phyloP scores from a whole-genome alignment of 2,797 vertebrate species.

The Neosilurus mollespiculum region DNA sequence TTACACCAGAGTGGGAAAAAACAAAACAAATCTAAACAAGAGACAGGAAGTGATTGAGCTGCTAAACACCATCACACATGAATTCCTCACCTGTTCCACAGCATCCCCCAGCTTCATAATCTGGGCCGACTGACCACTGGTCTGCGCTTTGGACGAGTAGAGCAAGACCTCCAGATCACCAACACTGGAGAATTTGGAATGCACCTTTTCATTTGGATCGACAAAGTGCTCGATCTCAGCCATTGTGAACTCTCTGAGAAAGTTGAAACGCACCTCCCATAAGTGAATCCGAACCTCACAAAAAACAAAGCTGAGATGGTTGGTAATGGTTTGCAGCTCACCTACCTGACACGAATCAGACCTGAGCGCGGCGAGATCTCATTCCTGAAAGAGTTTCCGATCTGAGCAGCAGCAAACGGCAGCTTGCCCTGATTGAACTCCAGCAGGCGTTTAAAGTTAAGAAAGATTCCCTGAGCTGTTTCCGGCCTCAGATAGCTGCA shows the following conservation, averaged over 20 bases:
- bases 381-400: slow-evolving; percentile 97
- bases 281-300: neutral
- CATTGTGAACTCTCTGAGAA: slow-evolving; percentile 95
- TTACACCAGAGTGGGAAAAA: neutral
- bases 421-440: slow-evolving; percentile 99
- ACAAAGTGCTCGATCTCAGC: slow-evolving; percentile 99
- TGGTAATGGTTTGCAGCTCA: neutral
- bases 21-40: neutral
- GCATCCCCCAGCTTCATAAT: slow-evolving; percentile 91
- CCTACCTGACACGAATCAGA: slow-evolving; percentile 94
- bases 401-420: slow-evolving; percentile 97
- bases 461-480: slow-evolving; percentile 99
- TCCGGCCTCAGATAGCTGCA: slow-evolving; percentile 95
- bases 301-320: neutral
- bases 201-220: slow-evolving; percentile 91
- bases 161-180: slow-evolving; percentile 85
- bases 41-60: neutral
- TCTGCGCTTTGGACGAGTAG: slow-evolving; percentile 95
- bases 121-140: slow-evolving; percentile 91
- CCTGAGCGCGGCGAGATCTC: slow-evolving; percentile 98
- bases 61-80: neutral
- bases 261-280: neutral
- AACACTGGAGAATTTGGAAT: slow-evolving; percentile 89
- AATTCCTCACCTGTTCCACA: slow-evolving; percentile 84
- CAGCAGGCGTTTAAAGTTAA: slow-evolving; percentile 97